Evolutionary conservation across 2,797 vertebrate species (phyloP), one percentile per base, ranked within the genome.

Genomic region (Sebastes kiyomatsui): DNA sequence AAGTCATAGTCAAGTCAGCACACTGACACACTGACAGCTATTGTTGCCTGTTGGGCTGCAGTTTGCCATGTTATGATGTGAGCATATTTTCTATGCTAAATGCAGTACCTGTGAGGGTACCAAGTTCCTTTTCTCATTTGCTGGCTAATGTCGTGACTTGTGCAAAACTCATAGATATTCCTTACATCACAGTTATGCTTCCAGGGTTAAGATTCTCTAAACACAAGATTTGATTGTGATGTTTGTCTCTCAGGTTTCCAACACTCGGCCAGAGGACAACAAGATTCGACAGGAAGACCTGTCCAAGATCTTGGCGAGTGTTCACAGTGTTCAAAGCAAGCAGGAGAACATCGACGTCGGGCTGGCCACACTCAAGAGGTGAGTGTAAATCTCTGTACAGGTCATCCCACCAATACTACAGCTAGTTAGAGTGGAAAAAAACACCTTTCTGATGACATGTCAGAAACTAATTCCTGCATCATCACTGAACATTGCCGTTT

Each of bases 211-310:
- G 10, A 38, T 38, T 6, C 30, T 30, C n/a, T 71, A 22, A 59
- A 42, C 7, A 5, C 9, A 32, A 32, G 7, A 60, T 35, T 23
- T 56, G 4, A 67, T 33, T 28, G 18, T 42, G 0, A 3, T 79
- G 72, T 35, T 1, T 70, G 18, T 18, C 9, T 66, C 38, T 23
- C 83, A 99, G 98, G 98, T 98, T 88, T 98, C 98, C 38, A 97
- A 96, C 82, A 91, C 97, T 0, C 97, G 97, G 85, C 98, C 97
- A 52, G 98, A 99, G 90, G 98, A 99, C 87, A 95, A 85, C 83
- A 98, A 98, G 93, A 96, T 98, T 71, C 94, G 96, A 79, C 97
- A 98, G 85, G 98, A 98, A 67, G 98, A 99, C 91, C 93, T 99
- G 84, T 96, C 95, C 33, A 97, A 97, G 95, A 97, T 99, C 88